These are phyloP conservation scores for Oscheius onirici DNA, from an alignment of 2,888 invertebrate species.

Conservation along the genomic window DNA sequence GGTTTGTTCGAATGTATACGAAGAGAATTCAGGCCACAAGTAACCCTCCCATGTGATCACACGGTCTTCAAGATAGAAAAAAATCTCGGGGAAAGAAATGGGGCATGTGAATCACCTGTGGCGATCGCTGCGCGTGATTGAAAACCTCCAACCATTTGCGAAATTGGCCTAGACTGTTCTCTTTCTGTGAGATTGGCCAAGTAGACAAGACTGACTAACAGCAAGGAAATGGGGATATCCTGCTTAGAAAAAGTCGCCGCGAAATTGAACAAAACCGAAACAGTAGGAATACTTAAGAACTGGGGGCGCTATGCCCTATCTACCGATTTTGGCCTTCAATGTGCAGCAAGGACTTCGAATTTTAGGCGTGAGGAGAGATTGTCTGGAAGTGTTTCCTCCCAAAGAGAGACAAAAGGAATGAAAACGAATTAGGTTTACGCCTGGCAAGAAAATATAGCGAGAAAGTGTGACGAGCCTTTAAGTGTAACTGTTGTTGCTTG, in stretches of 20 bases:
- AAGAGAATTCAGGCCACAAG: conserved; percentile 15
- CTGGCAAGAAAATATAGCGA: conserved; percentile 13
- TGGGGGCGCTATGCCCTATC: too few relatives aligned
- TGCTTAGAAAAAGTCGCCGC: background rate
- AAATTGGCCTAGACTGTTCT: conserved; percentile 1
- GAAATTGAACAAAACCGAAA: too few relatives aligned
- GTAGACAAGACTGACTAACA: conserved; percentile 9
- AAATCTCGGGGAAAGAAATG: background rate
- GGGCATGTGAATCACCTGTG: conserved; percentile 18
- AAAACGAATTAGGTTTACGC: conserved; percentile 12
- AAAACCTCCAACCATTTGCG: conserved; percentile 5
- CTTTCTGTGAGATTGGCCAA: background rate
- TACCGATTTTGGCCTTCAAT: too few relatives aligned
- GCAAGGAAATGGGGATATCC: background rate
- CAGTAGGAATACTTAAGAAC: too few relatives aligned
- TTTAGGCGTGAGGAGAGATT: background rate
- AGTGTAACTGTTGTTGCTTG: conserved; percentile 11
- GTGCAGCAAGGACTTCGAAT: too few relatives aligned
- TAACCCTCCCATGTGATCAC: conserved; percentile 9
- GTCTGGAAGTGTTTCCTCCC: background rate
- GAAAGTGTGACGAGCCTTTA: conserved; percentile 10
- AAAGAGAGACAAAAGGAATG: conserved; percentile 1
- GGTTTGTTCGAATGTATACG: background rate
- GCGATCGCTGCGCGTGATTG: conserved; percentile 9
- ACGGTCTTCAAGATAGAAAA: conserved; percentile 1